Percentiles rank a stretch among this genome's conserved stretches.
These are phyloP conservation scores for Puffinus mauretanicus DNA, from an alignment of 2,113 vertebrate species.

Conservation along the genomic window DNA sequence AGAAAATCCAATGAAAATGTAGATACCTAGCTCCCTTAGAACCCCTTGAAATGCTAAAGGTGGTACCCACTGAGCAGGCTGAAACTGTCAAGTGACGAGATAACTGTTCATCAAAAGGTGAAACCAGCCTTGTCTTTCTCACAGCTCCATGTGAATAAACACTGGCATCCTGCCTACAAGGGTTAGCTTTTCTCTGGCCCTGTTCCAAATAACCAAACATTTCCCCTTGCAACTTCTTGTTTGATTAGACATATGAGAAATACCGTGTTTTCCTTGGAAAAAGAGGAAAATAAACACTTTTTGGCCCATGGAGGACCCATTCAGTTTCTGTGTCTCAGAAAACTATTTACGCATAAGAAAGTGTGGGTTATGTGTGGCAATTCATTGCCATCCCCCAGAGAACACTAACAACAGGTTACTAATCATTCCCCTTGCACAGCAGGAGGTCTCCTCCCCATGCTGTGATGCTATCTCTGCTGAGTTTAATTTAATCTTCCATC, in stretches of 20 bases:
- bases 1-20: background rate
- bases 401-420: background rate
- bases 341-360: background rate
- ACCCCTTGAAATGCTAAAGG: background rate
- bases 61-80: background rate
- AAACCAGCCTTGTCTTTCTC: background rate
- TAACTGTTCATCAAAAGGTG: background rate
- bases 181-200: background rate
- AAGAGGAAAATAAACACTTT: background rate
- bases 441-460: background rate
- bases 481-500: background rate
- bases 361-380: background rate
- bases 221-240: background rate
- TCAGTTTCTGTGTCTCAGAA: background rate
- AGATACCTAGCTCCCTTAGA: background rate
- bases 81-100: background rate
- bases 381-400: background rate
- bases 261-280: background rate
- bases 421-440: background rate
- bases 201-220: background rate
- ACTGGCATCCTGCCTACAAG: background rate
- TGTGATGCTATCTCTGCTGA: background rate
- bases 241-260: background rate
- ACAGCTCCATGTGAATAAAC: background rate
- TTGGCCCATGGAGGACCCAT: background rate